These are phyloP conservation scores for Ametastegia equiseti DNA, from an alignment of 2,888 invertebrate genomes.

Conservation along the genomic window DNA sequence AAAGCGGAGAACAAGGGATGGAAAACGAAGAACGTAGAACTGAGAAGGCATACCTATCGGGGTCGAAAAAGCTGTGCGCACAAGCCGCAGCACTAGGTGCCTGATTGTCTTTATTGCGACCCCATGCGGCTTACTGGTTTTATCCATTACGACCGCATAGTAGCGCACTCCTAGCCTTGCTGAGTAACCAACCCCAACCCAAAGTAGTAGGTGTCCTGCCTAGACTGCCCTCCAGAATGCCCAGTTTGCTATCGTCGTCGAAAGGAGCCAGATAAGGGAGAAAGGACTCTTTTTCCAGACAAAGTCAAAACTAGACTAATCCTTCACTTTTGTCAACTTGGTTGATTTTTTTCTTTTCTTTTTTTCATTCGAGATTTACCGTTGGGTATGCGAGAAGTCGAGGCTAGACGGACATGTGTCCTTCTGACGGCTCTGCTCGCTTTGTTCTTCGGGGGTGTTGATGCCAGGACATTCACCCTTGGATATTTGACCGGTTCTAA, in stretches of 20 bases:
- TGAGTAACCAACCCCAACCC: conserved; percentile 41
- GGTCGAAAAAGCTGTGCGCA: conserved; percentile 13
- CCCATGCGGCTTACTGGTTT: conserved; percentile 64
- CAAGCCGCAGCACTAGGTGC: conserved; percentile 59
- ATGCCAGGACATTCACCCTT: conserved; percentile 83
- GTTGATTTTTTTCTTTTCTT: not conserved
- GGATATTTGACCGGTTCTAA: conserved; percentile 93
- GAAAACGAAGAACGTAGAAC: conserved; percentile 41
- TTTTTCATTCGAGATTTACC: conserved; percentile 39
- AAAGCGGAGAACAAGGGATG: not conserved
- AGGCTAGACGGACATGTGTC: conserved; percentile 66
- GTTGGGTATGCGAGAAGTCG: conserved; percentile 67
- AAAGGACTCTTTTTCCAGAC: not conserved
- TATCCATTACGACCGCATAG: conserved; percentile 62
- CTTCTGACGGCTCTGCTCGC: conserved; percentile 59
- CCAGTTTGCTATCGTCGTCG: conserved; percentile 31
- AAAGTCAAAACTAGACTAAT: not conserved
- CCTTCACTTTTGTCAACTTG: too few species aligned
- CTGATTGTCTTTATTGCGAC: conserved; percentile 64
- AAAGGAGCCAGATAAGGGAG: not conserved
- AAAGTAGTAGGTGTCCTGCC: conserved; percentile 13
- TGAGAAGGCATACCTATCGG: conserved; percentile 54
- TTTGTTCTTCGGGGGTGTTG: conserved; percentile 61
- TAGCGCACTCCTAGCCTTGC: conserved; percentile 40
- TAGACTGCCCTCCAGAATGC: not conserved